These are phyloP conservation scores for Cheirogaleus major DNA, from an alignment of 2,797 vertebrate genomes.

Conservation along the genomic window DNA sequence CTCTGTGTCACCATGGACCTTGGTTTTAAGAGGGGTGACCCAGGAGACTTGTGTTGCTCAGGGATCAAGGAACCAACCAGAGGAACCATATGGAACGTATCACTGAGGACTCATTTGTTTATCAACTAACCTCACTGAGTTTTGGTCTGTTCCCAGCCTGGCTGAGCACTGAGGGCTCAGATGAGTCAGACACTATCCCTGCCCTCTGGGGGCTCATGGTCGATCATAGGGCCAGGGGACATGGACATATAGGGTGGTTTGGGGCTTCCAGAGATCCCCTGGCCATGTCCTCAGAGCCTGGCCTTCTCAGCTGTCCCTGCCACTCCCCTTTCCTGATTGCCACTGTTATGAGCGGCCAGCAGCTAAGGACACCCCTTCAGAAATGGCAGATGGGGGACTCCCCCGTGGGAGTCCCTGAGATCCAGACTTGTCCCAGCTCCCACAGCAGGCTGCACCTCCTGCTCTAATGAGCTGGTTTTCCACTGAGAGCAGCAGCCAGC, in stretches of 20 bases:
- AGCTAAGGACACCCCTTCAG: not conserved
- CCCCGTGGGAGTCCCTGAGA: not conserved
- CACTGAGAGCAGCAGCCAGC: accelerated
- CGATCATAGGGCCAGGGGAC: not conserved
- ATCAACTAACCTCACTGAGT: not conserved
- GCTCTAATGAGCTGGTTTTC: not conserved
- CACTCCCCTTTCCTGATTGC: not conserved
- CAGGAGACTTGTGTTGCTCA: not conserved
- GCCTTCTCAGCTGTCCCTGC: not conserved
- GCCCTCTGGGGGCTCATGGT: not conserved
- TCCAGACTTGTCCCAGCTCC: not conserved
- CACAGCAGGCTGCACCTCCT: accelerated
- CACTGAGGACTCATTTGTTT: not conserved
- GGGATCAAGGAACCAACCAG: not conserved
- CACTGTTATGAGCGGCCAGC: not conserved
- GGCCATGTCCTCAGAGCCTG: not conserved
- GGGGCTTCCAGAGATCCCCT: not conserved
- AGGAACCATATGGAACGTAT: not conserved
- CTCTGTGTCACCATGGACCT: not conserved
- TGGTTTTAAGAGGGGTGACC: not conserved
- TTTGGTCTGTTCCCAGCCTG: not conserved
- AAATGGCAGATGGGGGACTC: not conserved
- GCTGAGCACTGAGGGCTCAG: not conserved
- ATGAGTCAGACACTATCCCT: not conserved
- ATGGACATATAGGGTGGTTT: not conserved